Evolutionary conservation across 2,113 vertebrate species (phyloP).

Genomic region (Aegithalos caudatus): DNA sequence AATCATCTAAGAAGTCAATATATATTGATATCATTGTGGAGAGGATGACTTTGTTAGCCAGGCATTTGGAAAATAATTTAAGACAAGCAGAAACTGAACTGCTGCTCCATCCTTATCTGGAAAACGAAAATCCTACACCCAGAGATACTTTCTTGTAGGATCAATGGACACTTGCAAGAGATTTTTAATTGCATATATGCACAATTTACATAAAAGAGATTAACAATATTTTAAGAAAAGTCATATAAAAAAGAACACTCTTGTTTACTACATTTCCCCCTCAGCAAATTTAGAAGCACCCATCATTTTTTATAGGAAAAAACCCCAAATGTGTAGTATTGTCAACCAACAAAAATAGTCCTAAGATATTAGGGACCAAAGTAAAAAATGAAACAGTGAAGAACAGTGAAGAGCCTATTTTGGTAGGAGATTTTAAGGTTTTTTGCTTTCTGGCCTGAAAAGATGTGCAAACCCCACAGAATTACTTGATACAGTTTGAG

Average conservation of each 20-base stretch:
- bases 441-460: neutral
- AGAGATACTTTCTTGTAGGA: neutral
- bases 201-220: neutral
- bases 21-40: conserved; percentile 43
- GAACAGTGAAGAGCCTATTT: neutral
- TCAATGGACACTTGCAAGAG: neutral
- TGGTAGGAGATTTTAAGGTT: neutral
- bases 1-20: conserved; percentile 26
- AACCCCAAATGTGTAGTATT: fast-evolving
- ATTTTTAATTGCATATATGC: neutral
- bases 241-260: neutral
- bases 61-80: conserved; percentile 32
- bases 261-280: neutral
- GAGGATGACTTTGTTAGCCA: neutral
- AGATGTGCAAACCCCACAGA: neutral
- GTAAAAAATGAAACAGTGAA: neutral
- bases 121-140: conserved; percentile 22
- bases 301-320: neutral
- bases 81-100: neutral
- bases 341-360: neutral
- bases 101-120: neutral
- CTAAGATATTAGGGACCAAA: neutral
- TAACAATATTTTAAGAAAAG: neutral
- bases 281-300: neutral
- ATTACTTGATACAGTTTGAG: neutral